Conservation (phyloP, 1,140 invertebrate genomes). For the Lamellibrachia luymesi region DNA sequence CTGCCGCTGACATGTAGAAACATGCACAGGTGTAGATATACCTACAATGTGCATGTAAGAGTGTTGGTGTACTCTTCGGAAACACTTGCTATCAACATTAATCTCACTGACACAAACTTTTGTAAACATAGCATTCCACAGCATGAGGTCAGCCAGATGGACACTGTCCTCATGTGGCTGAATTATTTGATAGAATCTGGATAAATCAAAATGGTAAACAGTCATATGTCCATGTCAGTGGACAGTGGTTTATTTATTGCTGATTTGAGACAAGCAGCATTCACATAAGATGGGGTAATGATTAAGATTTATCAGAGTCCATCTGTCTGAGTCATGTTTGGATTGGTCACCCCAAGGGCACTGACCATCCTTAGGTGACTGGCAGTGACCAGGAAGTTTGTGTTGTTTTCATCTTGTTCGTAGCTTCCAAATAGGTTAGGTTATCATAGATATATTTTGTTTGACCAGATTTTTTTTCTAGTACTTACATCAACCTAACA, state of each 20-base stretch:
- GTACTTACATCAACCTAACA: too few species aligned
- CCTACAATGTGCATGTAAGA: neutral
- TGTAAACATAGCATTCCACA: neutral
- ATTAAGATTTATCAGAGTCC: neutral
- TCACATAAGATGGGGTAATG: neutral
- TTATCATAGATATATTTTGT: too few species aligned
- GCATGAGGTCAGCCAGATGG: neutral
- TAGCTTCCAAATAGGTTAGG: too few species aligned
- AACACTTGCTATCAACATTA: neutral
- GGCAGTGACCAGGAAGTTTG: neutral
- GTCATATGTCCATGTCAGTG: neutral
- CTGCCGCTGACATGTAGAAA: neutral
- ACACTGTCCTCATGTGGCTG: neutral
- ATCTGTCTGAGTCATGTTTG: slow-evolving; percentile 1
- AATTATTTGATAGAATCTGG: neutral
- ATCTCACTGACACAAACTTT: neutral
- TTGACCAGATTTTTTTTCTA: too few species aligned
- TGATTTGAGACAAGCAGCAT: neutral
- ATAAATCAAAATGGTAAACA: neutral
- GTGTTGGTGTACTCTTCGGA: neutral
- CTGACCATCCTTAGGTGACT: neutral
- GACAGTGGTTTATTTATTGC: neutral
- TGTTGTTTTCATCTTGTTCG: neutral
- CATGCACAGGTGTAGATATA: neutral
- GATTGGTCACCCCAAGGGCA: neutral